phyloP scores from a whole-genome alignment of 2,113 vertebrate genomes.

The Sphyrna mokarran region DNA sequence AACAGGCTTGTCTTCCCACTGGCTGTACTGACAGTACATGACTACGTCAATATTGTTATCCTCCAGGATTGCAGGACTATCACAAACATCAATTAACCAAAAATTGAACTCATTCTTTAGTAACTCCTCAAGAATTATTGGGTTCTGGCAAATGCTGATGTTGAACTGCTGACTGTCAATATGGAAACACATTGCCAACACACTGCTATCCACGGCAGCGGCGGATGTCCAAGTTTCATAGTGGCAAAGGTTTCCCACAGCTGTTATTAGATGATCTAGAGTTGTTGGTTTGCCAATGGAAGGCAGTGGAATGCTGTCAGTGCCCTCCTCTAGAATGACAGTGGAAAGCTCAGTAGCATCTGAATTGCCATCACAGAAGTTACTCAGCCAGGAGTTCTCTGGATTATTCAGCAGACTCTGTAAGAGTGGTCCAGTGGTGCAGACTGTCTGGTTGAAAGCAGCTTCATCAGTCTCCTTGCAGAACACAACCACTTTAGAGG shows the following conservation, averaged over 20 bases:
- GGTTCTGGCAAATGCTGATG: constrained; percentile 55
- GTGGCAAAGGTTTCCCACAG: constrained; percentile 46
- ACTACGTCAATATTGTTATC: too few species aligned
- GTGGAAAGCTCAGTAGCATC: background rate
- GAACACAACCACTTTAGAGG: background rate
- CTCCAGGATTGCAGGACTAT: too few species aligned
- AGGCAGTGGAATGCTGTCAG: background rate
- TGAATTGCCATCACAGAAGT: constrained; percentile 52
- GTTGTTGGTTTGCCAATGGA: background rate
- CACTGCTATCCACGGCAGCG: constrained; percentile 60
- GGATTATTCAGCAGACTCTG: constrained; percentile 48
- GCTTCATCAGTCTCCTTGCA: constrained; percentile 56
- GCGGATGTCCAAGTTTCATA: constrained; percentile 57
- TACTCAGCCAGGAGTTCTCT: constrained; percentile 57
- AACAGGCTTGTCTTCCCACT: constrained; percentile 52
- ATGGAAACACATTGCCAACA: constrained; percentile 58
- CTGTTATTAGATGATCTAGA: background rate
- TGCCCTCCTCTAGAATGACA: background rate
- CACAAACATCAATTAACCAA: constrained; percentile 59
- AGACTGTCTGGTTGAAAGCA: constrained; percentile 56
- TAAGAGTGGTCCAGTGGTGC: constrained; percentile 49
- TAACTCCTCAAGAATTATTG: constrained; percentile 54
- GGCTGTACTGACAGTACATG: constrained; percentile 38
- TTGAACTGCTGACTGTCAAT: constrained; percentile 58
- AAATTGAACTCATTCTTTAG: constrained; percentile 61